A percentile compares a stretch with the other conserved stretches of the same genome.
These are phyloP conservation scores for Hypena proboscidalis DNA, from an alignment of 2,888 invertebrate genomes.

Conservation along the genomic window DNA sequence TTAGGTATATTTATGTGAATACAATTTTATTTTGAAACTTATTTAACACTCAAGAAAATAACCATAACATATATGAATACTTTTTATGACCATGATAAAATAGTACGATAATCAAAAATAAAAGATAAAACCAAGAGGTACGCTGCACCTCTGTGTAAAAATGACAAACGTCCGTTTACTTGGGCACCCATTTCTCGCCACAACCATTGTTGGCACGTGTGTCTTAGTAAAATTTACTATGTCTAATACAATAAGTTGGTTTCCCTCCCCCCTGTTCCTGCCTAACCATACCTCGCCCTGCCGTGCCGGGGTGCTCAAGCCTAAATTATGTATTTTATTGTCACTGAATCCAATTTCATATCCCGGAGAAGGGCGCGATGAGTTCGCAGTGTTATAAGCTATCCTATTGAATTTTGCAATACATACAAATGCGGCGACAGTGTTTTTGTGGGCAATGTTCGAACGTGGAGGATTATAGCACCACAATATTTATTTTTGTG, in stretches of 20 bases:
- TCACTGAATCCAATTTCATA: conserved; percentile 75
- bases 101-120: too few species aligned
- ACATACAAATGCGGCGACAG: conserved; percentile 67
- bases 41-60: too few species aligned
- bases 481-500: conserved; percentile 35
- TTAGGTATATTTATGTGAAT: too few species aligned
- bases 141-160: not conserved
- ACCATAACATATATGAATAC: too few species aligned
- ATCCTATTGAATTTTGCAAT: conserved; percentile 72
- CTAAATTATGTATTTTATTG: conserved; percentile 79
- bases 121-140: too few species aligned
- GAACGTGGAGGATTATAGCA: conserved; percentile 42
- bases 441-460: conserved; percentile 51
- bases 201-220: conserved; percentile 70
- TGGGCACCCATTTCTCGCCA: conserved; percentile 57
- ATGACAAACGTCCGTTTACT: conserved; percentile 38
- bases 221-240: conserved; percentile 72
- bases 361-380: conserved; percentile 66
- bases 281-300: conserved; percentile 30
- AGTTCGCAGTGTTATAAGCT: conserved; percentile 57
- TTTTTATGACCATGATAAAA: too few species aligned
- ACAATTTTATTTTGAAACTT: too few species aligned
- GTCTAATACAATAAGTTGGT: conserved; percentile 76
- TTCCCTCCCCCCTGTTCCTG: conserved; percentile 26
- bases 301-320: conserved; percentile 47